Percentiles rank a stretch among this genome's conserved stretches.
phyloP scores from a whole-genome alignment of 2,113 vertebrate genomes.

The Clarias macrocephalus region DNA sequence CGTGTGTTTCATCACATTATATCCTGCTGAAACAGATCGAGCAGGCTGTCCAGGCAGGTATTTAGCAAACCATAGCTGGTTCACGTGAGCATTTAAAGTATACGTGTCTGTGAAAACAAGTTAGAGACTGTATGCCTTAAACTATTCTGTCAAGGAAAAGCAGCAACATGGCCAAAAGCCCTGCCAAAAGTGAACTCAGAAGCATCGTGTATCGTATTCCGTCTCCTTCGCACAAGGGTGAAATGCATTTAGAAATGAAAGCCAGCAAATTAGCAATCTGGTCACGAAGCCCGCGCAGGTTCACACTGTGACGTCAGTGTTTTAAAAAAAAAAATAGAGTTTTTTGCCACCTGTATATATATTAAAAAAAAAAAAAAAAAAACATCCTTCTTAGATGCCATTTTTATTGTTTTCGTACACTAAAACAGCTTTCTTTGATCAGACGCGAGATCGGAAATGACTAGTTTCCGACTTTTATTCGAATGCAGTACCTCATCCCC shows the following conservation, averaged over 20 bases:
- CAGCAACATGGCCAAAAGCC: too few species aligned
- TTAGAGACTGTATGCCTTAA: neutral
- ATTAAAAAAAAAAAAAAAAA: neutral
- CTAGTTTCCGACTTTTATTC: neutral
- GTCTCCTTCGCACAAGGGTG: neutral
- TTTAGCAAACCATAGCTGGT: neutral
- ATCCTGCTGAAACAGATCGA: neutral
- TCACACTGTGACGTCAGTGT: neutral
- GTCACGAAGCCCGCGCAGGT: too few species aligned
- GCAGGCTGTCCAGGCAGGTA: neutral
- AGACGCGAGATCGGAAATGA: neutral
- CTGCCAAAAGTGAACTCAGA: neutral
- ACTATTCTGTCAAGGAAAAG: neutral
- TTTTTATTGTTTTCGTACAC: neutral
- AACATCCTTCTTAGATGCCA: neutral
- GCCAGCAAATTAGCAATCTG: too few species aligned
- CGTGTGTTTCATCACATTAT: constrained; percentile 16
- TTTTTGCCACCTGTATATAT: neutral
- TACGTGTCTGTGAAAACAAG: neutral
- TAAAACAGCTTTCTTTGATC: too few species aligned
- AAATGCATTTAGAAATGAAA: too few species aligned
- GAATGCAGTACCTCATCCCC: neutral
- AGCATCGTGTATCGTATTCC: too few species aligned
- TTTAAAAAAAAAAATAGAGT: too few species aligned
- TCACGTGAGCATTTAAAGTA: neutral